Evolutionary conservation across 2,797 vertebrate genomes (phyloP).

Genomic region (Phrynocephalus guinanensis): DNA sequence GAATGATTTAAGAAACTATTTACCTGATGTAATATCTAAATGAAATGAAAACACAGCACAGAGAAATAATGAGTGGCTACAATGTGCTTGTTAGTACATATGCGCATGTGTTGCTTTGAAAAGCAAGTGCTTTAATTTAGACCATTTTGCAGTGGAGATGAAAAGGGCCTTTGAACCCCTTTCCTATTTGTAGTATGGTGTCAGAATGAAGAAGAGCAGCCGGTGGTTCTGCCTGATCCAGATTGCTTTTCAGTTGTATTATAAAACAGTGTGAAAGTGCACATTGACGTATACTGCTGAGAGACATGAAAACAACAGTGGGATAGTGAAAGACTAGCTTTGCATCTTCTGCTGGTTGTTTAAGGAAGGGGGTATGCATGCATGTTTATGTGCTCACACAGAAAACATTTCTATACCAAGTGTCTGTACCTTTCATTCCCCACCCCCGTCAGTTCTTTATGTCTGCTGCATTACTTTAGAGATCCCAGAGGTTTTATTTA

Average conservation of each 20-base stretch:
- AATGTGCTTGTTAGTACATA: background rate
- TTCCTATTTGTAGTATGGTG: background rate
- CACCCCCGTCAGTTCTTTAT: background rate
- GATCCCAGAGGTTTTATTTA: background rate
- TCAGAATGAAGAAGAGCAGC: background rate
- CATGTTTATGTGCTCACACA: background rate
- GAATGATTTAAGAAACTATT: conserved; percentile 29
- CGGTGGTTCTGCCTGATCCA: background rate
- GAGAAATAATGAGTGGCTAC: background rate
- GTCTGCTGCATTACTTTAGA: conserved; percentile 4
- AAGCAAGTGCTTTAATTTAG: conserved; percentile 21
- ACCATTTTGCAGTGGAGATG: conserved; percentile 6
- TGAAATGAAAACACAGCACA: background rate
- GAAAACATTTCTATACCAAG: background rate
- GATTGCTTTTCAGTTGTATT: background rate
- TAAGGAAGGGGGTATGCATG: background rate
- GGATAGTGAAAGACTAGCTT: background rate
- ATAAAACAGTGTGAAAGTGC: background rate
- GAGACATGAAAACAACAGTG: background rate
- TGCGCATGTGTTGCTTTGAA: conserved; percentile 22
- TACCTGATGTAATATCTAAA: conserved; percentile 25
- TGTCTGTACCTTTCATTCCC: background rate
- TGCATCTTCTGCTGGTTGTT: background rate
- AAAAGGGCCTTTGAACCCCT: background rate
- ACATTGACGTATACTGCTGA: background rate